phyloP scores from a whole-genome alignment of 2,113 vertebrate species.

The Callocephalon fimbriatum region DNA sequence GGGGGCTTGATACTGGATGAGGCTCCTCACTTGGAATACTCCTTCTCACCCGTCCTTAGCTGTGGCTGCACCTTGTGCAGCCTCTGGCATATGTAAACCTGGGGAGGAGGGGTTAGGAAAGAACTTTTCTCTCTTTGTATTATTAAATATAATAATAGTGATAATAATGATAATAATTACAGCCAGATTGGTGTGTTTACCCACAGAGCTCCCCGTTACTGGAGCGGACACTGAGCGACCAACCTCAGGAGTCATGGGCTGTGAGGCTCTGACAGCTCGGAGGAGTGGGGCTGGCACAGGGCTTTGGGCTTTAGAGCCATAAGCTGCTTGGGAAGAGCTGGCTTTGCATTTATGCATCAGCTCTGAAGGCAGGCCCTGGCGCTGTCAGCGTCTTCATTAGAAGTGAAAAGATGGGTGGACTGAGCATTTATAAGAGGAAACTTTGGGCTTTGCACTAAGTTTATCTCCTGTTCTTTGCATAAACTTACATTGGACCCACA shows the following conservation, averaged over 20 bases:
- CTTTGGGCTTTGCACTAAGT: background rate
- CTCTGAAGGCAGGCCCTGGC: background rate
- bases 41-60: background rate
- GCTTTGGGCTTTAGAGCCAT: background rate
- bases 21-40: fast-evolving
- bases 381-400: fast-evolving
- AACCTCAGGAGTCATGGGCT: fast-evolving
- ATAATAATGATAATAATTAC: background rate
- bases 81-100: background rate
- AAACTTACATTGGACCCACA: fast-evolving
- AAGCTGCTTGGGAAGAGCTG: slow-evolving; percentile 49
- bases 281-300: background rate
- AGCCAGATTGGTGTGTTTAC: background rate
- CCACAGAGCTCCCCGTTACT: background rate
- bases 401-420: background rate
- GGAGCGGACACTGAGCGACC: background rate
- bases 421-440: background rate
- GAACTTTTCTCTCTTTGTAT: background rate
- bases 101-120: background rate
- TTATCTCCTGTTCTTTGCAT: background rate
- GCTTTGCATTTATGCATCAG: background rate
- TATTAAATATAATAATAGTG: background rate
- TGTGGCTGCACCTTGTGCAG: background rate
- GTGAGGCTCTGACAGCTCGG: background rate
- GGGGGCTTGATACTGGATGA: background rate